Evolutionary conservation across 1,140 invertebrate species (phyloP), one percentile per base, ranked within the genome.

Genomic region (Leptinotarsa lineolata): DNA sequence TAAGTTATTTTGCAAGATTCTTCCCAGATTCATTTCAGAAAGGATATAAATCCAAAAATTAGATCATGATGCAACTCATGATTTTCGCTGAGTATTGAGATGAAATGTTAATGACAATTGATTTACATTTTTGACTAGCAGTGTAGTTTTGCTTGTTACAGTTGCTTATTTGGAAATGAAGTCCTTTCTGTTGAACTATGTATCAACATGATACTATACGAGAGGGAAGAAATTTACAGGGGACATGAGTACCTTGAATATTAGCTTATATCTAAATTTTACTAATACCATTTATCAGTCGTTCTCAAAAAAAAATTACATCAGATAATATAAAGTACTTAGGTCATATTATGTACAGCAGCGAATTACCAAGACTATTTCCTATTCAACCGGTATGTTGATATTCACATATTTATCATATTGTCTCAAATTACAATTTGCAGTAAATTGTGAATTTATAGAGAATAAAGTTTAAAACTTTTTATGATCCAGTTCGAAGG

Each of bases 341-440:
- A 54, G 15, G n/a, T 54, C 67, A 54, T 69, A 71, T 76, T 76
- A 71, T 78, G 74, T 76, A 78, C 74, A 76, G 74, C 70, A 78
- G 72, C 73, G 68, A 58, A 75, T 74, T 74, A 73, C 64, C 65
- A 59, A 63, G 15, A 78, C 73, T 77, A 77, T 65, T 54, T 54
- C 4, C 46, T 54, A 54, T 16, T 16, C 15, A 76, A 77, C 75
- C 73, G 77, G 73, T 78, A 78, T 78, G 69, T 74, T 72, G 74
- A 66, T 77, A 77, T 78, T 75, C 74, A 77, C 75, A 78, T 72
- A 74, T 77, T 77, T 74, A 79, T 77, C 24, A 77, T 73, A 79
- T 79, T 79, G 78, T 79, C 78, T 72, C 74, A 73, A 69, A 72
- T 77, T 75, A 77, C 74, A 76, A 72, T 67, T 69, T 68, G 67